Percentiles rank a stretch among this genome's conserved stretches.
These are phyloP conservation scores for Dynastes tityus DNA, from an alignment of 2,888 invertebrate species.

Conservation along the genomic window DNA sequence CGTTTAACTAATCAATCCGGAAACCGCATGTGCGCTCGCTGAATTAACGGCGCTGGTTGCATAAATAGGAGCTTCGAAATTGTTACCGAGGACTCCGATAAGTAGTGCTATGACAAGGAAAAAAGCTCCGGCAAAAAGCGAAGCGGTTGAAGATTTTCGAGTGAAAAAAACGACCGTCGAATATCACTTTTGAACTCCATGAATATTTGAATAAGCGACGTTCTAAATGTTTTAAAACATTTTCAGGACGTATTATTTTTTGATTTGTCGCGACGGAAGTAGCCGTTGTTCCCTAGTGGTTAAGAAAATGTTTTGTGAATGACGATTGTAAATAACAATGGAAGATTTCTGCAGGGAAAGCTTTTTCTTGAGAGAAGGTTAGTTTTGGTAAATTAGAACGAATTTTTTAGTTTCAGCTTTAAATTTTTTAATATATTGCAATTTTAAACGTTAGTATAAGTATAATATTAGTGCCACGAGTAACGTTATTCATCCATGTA, in stretches of 20 bases:
- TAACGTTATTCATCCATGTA: too few relatives aligned
- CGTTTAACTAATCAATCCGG: neutral
- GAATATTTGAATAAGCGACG: neutral
- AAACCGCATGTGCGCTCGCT: neutral
- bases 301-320: neutral
- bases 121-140: neutral
- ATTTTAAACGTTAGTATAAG: too few relatives aligned
- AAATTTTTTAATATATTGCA: too few relatives aligned
- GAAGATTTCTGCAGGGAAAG: neutral
- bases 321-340: neutral
- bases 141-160: neutral
- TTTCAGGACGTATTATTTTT: neutral
- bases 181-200: neutral
- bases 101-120: neutral
- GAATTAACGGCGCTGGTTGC: neutral
- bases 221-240: slow-evolving; percentile 1
- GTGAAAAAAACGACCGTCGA: neutral
- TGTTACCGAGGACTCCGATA: neutral
- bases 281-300: neutral
- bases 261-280: neutral
- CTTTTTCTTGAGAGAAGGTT: neutral
- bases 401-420: too few relatives aligned
- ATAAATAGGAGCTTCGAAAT: neutral
- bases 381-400: too few relatives aligned
- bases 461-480: too few relatives aligned